Evolutionary conservation across 2,888 invertebrate genomes (phyloP), one percentile per base, ranked within the genome.

Genomic region (Andrena haemorrhoa): DNA sequence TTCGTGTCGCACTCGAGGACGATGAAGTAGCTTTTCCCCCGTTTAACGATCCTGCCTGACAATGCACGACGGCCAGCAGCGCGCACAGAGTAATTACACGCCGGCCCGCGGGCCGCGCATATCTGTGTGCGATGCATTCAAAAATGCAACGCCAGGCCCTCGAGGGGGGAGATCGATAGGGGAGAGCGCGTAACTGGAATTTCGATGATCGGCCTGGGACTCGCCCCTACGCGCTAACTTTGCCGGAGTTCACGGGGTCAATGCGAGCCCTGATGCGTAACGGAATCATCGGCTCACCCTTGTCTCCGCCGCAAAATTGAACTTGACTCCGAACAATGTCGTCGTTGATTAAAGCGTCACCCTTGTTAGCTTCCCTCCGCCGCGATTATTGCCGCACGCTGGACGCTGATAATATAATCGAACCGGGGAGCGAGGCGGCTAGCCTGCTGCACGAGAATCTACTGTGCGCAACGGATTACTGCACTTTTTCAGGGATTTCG

Each of bases 161-260:
- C 51, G 66, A 35, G 41, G 2, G 56, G n/a, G 20, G 29, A 41
- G 58, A 64, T 79, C 79, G 61, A 69, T 53, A 47, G 33, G 49
- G 23, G 56, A n/a, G 65, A 33, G 23, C n/a, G 16, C 56, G 23
- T 23, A 23, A 56, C 20, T 56, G 49, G 29, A 63, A 80, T 76
- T 74, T 66, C 41, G 23, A 76, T 60, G 61, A 71, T 56, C 20
- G 47, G 20, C 58, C 12, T 41, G 33, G 51, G 35, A 16, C n/a
- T 35, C n/a, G 26, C 10, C 56, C 6, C 35, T 29, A n/a, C 6
- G 56, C 56, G 61, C 64, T 51, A 56, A 53, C 61, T 63, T 71
- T 35, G 26, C 33, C 29, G 56, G 29, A 73, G 83, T 83, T 83
- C 79, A 79, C 60, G 35, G 33, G 73, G 84, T 84, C 83, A 75